phyloP scores from a whole-genome alignment of 1,140 invertebrate genomes.

The Procambarus clarkii region DNA sequence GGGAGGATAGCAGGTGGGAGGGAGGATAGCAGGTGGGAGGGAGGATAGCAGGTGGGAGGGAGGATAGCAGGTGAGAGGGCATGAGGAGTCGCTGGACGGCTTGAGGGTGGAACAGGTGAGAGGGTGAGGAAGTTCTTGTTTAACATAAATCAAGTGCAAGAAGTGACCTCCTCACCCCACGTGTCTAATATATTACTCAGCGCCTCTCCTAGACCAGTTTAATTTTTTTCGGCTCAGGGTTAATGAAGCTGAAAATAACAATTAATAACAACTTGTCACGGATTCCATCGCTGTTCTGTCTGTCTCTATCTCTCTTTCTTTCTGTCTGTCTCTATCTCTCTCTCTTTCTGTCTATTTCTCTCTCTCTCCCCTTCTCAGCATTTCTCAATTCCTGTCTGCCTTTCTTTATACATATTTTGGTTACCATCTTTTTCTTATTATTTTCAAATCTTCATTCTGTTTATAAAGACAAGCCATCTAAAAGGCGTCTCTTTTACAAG shows the following conservation, averaged over 20 bases:
- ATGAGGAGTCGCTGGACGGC: no score
- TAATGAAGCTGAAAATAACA: constrained; percentile 45
- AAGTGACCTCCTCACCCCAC: constrained; percentile 30
- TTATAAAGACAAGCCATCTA: no score
- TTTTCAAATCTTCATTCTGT: no score
- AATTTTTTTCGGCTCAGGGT: constrained; percentile 9
- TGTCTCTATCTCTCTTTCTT: constrained; percentile 24
- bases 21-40: no score
- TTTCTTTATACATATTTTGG: no score
- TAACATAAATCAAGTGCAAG: constrained; percentile 23
- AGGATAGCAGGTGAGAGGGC: no score
- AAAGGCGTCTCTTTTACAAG: no score
- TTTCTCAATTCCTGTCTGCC: not conserved
- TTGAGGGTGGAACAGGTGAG: no score
- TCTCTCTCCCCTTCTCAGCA: constrained; percentile 1
- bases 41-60: no score
- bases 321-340: constrained; percentile 33
- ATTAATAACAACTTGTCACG: constrained; percentile 29
- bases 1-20: no score
- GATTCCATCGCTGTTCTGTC: not conserved
- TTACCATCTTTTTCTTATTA: no score
- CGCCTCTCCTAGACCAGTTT: constrained; percentile 23
- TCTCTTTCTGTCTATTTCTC: constrained; percentile 36
- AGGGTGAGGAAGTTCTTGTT: not conserved
- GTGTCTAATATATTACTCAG: constrained; percentile 24